Evolutionary conservation across 2,888 invertebrate species (phyloP).

Genomic region (Cephus sareptanus): DNA sequence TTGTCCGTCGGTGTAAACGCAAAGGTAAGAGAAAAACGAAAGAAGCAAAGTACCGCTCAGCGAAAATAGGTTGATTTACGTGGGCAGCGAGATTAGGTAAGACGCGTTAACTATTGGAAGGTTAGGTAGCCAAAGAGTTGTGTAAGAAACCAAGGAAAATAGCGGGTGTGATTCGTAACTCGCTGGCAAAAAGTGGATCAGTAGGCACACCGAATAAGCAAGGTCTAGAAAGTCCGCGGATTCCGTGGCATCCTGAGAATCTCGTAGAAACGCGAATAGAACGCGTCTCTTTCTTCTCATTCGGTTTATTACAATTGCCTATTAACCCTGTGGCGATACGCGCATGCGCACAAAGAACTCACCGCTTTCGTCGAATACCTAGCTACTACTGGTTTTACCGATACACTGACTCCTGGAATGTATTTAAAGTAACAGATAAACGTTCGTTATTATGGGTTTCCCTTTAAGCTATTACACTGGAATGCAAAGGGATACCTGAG

Average conservation of each 20-base stretch:
- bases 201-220: background rate
- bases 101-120: background rate
- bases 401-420: background rate
- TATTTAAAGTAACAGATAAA: background rate
- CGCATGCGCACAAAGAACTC: background rate
- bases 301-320: background rate
- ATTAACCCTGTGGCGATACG: background rate
- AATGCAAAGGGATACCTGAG: background rate
- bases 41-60: background rate
- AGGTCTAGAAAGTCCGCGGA: conserved; percentile 6
- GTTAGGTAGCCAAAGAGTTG: background rate
- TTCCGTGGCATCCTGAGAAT: conserved; percentile 3
- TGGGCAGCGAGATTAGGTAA: background rate
- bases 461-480: background rate
- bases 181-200: conserved; percentile 4
- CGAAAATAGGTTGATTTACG: background rate
- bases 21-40: background rate
- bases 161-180: background rate
- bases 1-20: background rate
- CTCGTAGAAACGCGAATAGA: background rate
- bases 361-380: background rate
- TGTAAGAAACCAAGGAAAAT: background rate
- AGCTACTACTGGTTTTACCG: background rate
- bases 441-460: background rate
- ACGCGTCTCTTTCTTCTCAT: background rate